Evolutionary conservation across 2,888 invertebrate genomes (phyloP), one percentile per base, ranked within the genome.

Genomic region (Eupithecia subfuscata): DNA sequence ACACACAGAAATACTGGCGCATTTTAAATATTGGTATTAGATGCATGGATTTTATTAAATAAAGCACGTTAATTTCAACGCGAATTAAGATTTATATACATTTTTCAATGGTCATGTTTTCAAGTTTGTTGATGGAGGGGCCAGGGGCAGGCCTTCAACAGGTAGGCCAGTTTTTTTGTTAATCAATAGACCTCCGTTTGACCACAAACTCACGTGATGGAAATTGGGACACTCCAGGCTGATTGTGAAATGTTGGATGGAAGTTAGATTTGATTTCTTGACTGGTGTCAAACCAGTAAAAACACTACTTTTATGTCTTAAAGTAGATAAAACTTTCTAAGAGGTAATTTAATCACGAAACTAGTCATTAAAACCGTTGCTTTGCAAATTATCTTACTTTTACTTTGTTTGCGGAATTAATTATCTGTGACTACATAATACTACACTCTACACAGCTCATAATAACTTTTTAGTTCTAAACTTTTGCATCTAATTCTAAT

Each of bases 251-350:
- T 48, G 7, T 52, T 9, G 9, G 9, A n/a, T 22, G 11, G n/a
- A n/a, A n/a, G 11, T 22, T 56, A n/a, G 3, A 56, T 56, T 22
- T 22, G 2, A 22, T 56, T 56, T 56, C 52, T 56, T 22, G 11
- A 56, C 11, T 22, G n/a, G n/a, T 22, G 52, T 22, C 52, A 22
- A 56, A n/a, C n/a, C 52, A 56, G 52, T 56, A 56, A 56, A 22
- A 56, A n/a, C n/a, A 52, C 52, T n/a, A n/a, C n/a, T 52, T 52
- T 52, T n/a, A n/a, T n/a, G 7, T n/a, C 2, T 11, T 11, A 56
- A 22, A 67, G 6, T n/a, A 40, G 30, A 40, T 67, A 67, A 65
- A 45, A 70, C 75, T 76, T 76, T 76, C 73, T 76, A 73, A 25
- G 25, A 43, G 30, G 37, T 12, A 40, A 60, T 71, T 56, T 22